Base-by-base conservation (phyloP, 2,113 vertebrate species). In the Plectropomus leopardus region DNA sequence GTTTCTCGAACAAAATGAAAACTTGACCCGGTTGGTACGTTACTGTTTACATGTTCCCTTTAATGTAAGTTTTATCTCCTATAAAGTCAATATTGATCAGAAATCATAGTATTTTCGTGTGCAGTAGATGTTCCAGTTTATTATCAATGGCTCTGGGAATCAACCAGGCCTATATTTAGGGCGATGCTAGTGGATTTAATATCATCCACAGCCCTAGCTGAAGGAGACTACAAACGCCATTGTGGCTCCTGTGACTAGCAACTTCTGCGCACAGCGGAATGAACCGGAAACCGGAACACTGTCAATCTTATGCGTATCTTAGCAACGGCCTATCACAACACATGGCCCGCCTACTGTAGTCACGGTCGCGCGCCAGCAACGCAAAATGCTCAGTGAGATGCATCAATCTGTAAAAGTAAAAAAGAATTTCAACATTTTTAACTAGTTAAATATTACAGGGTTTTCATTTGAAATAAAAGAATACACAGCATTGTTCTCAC, bases 161-260 rank as follows among this genome's bases (percentile, higher is more conserved):
- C 92, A 92, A 94, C 92, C 95, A 94, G 95, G 95, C 95, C 93
- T 93, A 82, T 93, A 94, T 93, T 95, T 90, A 94, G 95, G 95
- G 94, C 95, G 95, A 96, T 96, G 95, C 93, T 94, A 82, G 93
- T 94, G 95, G 95, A 96, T 96, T 94, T 94, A 93, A 90, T 91
- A 94, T 92, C 88, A 95, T 93, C 94, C 93, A 95, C 94, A 93
- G 94, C 94, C 94, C 92, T 91, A 92, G 90, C 86, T 92, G 70
- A 90, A 91, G 83, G 84, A 93, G 91, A 94, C 94, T 94, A 94
- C 89, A 93, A 94, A 90, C 94, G 94, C 95, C 95, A 95, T 95
- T 95, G 91, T 92, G 94, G 95, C 94, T 94, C 89, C 94, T 89
- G 86, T 93, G 89, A 92, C 89, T 82, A 82, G 88, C 89, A 83